Evolutionary conservation across 2,113 vertebrate species (phyloP).

Genomic region (Cyanistes caeruleus): DNA sequence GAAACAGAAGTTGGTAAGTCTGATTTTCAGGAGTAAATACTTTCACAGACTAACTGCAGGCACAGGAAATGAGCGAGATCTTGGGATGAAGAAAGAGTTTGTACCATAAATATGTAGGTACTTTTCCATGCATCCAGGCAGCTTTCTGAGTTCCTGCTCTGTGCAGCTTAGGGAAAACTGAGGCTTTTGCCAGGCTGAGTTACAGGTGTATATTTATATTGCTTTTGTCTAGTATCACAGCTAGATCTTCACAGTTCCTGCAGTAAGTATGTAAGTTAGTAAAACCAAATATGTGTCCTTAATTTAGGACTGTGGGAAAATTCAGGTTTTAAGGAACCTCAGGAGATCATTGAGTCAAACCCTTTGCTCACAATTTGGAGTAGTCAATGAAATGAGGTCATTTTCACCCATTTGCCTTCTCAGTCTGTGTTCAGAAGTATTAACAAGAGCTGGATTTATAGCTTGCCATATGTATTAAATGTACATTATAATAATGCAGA

Average conservation of each 20-base stretch:
- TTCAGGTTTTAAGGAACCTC: not conserved
- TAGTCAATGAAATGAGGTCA: not conserved
- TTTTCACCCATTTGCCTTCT: not conserved
- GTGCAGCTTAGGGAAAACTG: not conserved
- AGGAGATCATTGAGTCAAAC: not conserved
- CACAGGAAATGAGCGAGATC: not conserved
- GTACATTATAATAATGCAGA: not conserved
- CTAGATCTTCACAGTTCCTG: not conserved
- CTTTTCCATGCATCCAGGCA: not conserved
- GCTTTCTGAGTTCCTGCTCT: not conserved
- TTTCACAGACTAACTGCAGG: not conserved
- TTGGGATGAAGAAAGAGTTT: not conserved
- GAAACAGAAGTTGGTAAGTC: not conserved
- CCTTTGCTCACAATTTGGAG: not conserved
- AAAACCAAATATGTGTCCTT: not conserved
- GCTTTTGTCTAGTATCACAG: not conserved
- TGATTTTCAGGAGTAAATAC: not conserved
- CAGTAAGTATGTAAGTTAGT: not conserved
- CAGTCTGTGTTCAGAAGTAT: not conserved
- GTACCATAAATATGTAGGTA: not conserved
- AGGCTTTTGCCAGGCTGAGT: not conserved
- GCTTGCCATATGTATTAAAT: not conserved
- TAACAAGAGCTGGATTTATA: not conserved
- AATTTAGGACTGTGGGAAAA: not conserved
- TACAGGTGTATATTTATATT: not conserved